A percentile compares a stretch with the other conserved stretches of the same genome.
These are phyloP conservation scores for Sinocyclocheilus anophthalmus DNA, from an alignment of 2,113 vertebrate species.

Conservation along the genomic window DNA sequence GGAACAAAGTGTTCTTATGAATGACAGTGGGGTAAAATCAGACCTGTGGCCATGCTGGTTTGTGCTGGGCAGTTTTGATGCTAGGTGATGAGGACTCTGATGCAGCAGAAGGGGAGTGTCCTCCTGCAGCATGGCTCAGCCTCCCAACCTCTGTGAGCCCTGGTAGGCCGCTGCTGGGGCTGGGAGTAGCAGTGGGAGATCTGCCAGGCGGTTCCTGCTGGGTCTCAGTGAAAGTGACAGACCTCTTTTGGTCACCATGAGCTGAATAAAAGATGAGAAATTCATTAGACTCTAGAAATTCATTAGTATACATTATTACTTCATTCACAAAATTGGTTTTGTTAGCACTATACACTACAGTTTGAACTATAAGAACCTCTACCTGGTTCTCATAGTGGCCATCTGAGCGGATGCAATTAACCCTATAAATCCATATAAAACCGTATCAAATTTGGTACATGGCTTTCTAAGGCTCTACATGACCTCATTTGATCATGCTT, in stretches of 20 bases:
- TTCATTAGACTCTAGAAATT: constrained; percentile 5
- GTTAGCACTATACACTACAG: background rate
- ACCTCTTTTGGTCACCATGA: constrained; percentile 89
- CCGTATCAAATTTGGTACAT: background rate
- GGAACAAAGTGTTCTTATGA: background rate
- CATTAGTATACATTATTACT: background rate
- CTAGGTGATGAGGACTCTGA: constrained; percentile 69
- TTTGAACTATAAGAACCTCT: background rate
- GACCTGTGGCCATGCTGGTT: constrained; percentile 79
- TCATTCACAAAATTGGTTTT: background rate
- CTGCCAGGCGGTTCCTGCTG: constrained; percentile 65
- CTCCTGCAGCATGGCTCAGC: background rate
- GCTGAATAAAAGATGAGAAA: constrained; percentile 51
- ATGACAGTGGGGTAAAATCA: background rate
- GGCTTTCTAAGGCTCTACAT: background rate
- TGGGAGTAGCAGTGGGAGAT: constrained; percentile 55
- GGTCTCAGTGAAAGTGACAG: constrained; percentile 92
- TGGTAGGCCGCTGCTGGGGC: constrained; percentile 53
- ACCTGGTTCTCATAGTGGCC: background rate
- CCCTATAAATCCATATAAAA: background rate
- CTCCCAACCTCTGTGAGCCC: constrained; percentile 13
- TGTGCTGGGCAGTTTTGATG: constrained; percentile 82
- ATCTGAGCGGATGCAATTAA: background rate
- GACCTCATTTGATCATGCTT: background rate
- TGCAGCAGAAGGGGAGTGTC: too few relatives aligned